Evolutionary conservation across 1,140 invertebrate genomes (phyloP).

Genomic region (Pogonus chalceus): DNA sequence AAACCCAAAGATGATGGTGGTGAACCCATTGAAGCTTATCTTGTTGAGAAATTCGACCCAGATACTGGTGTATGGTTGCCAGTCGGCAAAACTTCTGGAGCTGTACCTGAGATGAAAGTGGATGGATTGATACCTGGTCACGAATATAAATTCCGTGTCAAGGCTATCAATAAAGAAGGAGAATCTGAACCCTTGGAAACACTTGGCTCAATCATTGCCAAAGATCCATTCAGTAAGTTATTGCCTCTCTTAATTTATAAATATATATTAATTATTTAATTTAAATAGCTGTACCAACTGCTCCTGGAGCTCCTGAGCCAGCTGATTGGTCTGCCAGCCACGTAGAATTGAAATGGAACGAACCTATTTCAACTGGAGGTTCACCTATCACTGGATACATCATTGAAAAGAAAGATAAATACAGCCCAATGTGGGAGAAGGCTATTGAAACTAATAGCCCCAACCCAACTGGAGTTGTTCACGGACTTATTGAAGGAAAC

Average conservation of each 20-base stretch:
- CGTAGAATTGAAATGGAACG: conserved; percentile 77
- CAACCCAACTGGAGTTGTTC: conserved; percentile 61
- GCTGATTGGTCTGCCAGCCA: conserved; percentile 87
- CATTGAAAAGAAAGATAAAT: conserved; percentile 95
- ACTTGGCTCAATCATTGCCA: conserved; percentile 81
- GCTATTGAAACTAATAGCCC: conserved; percentile 68
- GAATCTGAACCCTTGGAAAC: conserved; percentile 95
- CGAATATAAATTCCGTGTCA: conserved; percentile 96
- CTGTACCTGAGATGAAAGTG: conserved; percentile 77
- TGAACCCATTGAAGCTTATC: conserved; percentile 85
- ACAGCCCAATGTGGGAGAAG: conserved; percentile 86
- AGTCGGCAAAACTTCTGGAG: conserved; percentile 65
- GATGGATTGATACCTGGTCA: conserved; percentile 83
- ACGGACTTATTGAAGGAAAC: conserved; percentile 88
- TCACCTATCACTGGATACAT: conserved; percentile 90
- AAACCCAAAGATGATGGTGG: conserved; percentile 97
- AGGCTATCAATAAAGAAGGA: conserved; percentile 93
- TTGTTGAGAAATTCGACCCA: conserved; percentile 92
- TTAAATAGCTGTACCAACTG: conserved; percentile 52
- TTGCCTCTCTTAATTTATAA: conserved; percentile 11
- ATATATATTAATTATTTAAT: conserved; percentile 9
- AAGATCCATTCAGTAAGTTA: conserved; percentile 89
- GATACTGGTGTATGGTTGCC: conserved; percentile 86
- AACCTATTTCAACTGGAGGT: conserved; percentile 76
- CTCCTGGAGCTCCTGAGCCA: conserved; percentile 76